Conservation (phyloP, 1,140 invertebrate genomes). For the Zaprionus capensis region DNA sequence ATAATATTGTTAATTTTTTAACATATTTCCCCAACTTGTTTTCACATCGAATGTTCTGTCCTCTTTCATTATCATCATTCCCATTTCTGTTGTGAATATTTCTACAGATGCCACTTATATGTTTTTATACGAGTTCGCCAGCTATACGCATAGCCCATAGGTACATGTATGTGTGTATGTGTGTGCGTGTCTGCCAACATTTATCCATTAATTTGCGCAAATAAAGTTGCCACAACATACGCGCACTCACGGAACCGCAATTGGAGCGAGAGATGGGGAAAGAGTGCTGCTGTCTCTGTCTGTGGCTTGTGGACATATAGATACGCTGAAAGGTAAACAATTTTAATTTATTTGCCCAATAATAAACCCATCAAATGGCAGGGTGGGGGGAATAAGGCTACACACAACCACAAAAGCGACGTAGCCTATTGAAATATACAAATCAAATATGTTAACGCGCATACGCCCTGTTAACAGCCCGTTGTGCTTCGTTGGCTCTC, state of each 20-base stretch:
- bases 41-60: not conserved
- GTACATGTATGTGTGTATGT: not conserved
- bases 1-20: slow-evolving; percentile 4
- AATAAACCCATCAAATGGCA: slow-evolving; percentile 73
- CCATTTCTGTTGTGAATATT: not conserved
- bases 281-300: slow-evolving; percentile 26
- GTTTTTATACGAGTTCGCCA: slow-evolving; percentile 4
- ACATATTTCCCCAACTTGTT: not conserved
- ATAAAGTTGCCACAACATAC: slow-evolving; percentile 77
- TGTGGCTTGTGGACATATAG: slow-evolving; percentile 7
- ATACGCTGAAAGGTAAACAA: slow-evolving; percentile 74
- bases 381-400: not conserved
- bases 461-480: slow-evolving; percentile 53
- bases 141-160: not conserved
- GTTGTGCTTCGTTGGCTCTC: slow-evolving; percentile 25
- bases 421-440: slow-evolving; percentile 49
- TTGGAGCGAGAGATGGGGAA: slow-evolving; percentile 43
- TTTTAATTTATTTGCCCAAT: slow-evolving; percentile 81
- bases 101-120: slow-evolving; percentile 29
- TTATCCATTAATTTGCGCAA: slow-evolving; percentile 80
- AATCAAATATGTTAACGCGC: slow-evolving; percentile 59
- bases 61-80: not conserved
- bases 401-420: slow-evolving; percentile 17
- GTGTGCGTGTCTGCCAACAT: slow-evolving; percentile 54
- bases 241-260: slow-evolving; percentile 74